These are phyloP conservation scores for Mycalesis mineus DNA, from an alignment of 2,888 invertebrate genomes.

Conservation along the genomic window DNA sequence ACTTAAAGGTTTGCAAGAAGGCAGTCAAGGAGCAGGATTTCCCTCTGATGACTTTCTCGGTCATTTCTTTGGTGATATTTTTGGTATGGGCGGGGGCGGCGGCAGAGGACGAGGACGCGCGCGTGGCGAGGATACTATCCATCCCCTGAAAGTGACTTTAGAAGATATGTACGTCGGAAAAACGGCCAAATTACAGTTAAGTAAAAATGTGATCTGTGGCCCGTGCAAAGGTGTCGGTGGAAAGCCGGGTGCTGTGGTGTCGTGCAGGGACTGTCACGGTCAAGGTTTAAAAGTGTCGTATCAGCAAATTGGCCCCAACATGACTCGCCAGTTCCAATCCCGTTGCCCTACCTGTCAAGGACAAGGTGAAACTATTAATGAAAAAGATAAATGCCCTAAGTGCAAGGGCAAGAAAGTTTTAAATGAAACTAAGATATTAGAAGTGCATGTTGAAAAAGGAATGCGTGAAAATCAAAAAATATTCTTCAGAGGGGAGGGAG, in stretches of 20 bases:
- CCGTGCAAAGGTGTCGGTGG: slow-evolving; percentile 88
- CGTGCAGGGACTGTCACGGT: slow-evolving; percentile 87
- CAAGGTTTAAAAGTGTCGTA: slow-evolving; percentile 86
- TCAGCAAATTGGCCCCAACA: slow-evolving; percentile 82
- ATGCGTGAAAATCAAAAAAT: slow-evolving; percentile 93
- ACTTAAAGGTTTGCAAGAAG: slow-evolving; percentile 91
- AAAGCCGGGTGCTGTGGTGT: slow-evolving; percentile 80
- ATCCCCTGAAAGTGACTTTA: slow-evolving; percentile 89
- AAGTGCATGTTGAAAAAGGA: slow-evolving; percentile 93
- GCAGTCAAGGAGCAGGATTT: slow-evolving; percentile 77
- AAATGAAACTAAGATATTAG: slow-evolving; percentile 89
- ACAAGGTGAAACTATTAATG: slow-evolving; percentile 85
- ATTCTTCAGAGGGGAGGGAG: slow-evolving; percentile 91
- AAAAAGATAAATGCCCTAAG: slow-evolving; percentile 88
- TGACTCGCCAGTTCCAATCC: slow-evolving; percentile 81
- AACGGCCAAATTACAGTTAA: slow-evolving; percentile 87
- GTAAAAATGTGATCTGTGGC: slow-evolving; percentile 88
- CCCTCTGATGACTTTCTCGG: slow-evolving; percentile 84
- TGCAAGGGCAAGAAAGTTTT: slow-evolving; percentile 92
- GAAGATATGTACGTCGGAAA: slow-evolving; percentile 96
- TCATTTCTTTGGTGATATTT: slow-evolving; percentile 79
- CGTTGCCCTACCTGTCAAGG: slow-evolving; percentile 82
- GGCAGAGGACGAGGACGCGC: slow-evolving; percentile 73
- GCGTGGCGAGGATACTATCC: slow-evolving; percentile 89
- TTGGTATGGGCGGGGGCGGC: slow-evolving; percentile 71